Percentiles rank a stretch among this genome's conserved stretches.
phyloP scores from a whole-genome alignment of 2,888 invertebrate genomes.

The Prenolepis imparis region DNA sequence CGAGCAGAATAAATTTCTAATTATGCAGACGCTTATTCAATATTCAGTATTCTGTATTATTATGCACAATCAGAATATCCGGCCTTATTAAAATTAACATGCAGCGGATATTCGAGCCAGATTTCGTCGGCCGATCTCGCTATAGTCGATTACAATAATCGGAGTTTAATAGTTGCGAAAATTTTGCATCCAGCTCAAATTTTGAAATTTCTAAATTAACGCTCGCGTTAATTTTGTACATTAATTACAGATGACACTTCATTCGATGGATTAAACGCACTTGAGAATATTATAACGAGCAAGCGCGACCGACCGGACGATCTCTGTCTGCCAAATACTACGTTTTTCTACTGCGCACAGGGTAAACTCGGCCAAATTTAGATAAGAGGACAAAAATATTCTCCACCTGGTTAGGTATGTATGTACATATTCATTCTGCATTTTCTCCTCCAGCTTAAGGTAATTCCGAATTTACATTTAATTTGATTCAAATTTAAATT shows the following conservation, averaged over 20 bases:
- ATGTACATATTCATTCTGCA: background rate
- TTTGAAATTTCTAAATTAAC: background rate
- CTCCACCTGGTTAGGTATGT: background rate
- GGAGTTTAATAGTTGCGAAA: background rate
- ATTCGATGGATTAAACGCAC: background rate
- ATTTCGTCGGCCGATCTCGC: background rate
- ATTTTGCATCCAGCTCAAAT: background rate
- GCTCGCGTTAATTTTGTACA: background rate
- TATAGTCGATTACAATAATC: background rate
- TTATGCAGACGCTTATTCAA: background rate
- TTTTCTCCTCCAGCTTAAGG: background rate
- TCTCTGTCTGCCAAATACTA: background rate
- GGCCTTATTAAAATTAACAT: conserved; percentile 1
- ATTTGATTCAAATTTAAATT: background rate
- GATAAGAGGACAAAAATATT: background rate
- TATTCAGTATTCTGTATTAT: background rate
- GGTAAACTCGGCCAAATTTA: background rate
- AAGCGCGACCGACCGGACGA: background rate
- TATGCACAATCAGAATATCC: background rate
- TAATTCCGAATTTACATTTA: background rate
- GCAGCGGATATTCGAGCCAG: background rate
- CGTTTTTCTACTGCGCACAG: conserved; percentile 27
- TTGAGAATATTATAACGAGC: background rate
- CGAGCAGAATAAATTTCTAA: background rate
- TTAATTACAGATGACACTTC: background rate